Percentiles rank a stretch among this genome's conserved stretches.
Evolutionary conservation across 2,797 vertebrate genomes (phyloP).

Genomic region (Vespertilio murinus): DNA sequence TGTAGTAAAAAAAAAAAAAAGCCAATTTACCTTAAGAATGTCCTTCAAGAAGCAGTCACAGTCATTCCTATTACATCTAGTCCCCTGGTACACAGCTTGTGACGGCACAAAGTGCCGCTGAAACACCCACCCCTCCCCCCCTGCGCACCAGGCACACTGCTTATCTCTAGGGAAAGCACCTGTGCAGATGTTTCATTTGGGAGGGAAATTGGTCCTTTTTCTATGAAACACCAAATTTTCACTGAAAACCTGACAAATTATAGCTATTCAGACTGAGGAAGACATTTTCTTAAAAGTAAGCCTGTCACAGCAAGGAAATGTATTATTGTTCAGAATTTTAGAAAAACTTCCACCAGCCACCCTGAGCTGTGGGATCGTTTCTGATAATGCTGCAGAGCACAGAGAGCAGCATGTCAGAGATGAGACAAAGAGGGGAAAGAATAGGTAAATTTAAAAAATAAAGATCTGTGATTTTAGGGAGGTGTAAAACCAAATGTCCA

Average conservation of each 20-base stretch:
- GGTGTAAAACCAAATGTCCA: background rate
- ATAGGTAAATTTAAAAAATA: background rate
- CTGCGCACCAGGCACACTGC: too few relatives aligned
- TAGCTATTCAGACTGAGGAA: background rate
- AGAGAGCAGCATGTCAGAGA: background rate
- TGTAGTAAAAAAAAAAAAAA: background rate
- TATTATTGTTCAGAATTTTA: background rate
- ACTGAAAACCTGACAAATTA: background rate
- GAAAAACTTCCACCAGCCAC: background rate
- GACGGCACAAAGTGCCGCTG: accelerated
- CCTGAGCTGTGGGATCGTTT: background rate
- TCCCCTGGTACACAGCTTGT: background rate
- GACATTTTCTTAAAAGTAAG: background rate
- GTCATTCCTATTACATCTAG: background rate
- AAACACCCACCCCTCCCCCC: too few relatives aligned
- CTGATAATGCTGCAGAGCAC: background rate
- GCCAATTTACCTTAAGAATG: background rate
- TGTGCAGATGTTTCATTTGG: accelerated
- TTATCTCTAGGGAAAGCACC: background rate
- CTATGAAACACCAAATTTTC: background rate
- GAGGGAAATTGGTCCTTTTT: accelerated
- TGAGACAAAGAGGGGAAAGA: background rate
- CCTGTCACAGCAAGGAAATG: background rate
- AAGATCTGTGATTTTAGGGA: background rate
- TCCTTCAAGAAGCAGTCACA: background rate